Base-by-base conservation (phyloP, 2,888 invertebrate genomes). In the Drosophila neotestacea region DNA sequence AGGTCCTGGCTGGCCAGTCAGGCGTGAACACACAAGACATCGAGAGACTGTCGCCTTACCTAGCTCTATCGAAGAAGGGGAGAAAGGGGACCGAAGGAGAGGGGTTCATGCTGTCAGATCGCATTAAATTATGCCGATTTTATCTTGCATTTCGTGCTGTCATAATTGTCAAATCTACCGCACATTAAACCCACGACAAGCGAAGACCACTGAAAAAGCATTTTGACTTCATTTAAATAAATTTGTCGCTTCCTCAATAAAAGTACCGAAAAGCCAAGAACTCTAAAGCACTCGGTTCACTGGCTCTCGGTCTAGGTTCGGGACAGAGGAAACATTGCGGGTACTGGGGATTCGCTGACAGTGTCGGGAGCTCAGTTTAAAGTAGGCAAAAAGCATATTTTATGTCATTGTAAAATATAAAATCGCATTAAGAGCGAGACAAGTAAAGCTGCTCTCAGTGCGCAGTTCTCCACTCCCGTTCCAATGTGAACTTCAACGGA, bases 191-290 rank as follows among this genome's bases (percentile, higher is more conserved):
- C 52, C 61, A 80, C 69, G 67, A 69, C 67, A 55, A 61, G 64
- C 38, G 47, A 39, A 48, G 58, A 55, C 63, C 56, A 68, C 47
- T 67, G 74, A 51, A 77, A 56, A 82, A 69, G 52, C 73, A 82
- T 82, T 82, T 81, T 73, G 81, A 88, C 84, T 85, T 86, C 77
- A 88, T 85, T 85, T 86, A 85, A 85, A 85, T 88, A 85, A 85
- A 85, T 85, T 86, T 86, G 77, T 68, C 59, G 79, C 79, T 81
- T 85, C 89, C 89, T 86, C 84, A 85, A 85, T 88, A 86, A 88
- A 74, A 76, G 58, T 65, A 55, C 64, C 70, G 38, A 70, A 73
- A 70, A 63, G 65, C 59, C 66, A 62, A 67, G 42, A 80, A 47
- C 66, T 63, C 52, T 42, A 51, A 77, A 72, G 46, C 58, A 68